Percentiles rank a stretch among this genome's conserved stretches.
phyloP scores from a whole-genome alignment of 2,888 invertebrate genomes.

The Agriopis aurantiaria region DNA sequence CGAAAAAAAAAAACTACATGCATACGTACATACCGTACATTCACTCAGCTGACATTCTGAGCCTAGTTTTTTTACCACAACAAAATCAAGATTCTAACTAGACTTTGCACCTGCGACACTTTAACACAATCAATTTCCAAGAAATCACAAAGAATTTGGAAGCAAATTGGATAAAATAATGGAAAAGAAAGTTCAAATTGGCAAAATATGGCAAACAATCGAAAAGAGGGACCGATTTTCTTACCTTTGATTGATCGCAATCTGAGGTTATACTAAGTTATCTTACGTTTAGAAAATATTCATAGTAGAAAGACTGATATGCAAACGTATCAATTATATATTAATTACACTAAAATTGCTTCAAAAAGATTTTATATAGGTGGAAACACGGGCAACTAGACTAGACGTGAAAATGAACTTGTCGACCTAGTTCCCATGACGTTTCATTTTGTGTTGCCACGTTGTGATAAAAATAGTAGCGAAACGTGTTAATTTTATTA shows the following conservation, averaged over 20 bases:
- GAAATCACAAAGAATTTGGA: conserved; percentile 47
- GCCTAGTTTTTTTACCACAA: conserved; percentile 60
- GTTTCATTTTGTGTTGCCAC: conserved; percentile 16
- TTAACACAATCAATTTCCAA: conserved; percentile 46
- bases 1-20: conserved; percentile 39
- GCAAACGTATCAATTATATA: conserved; percentile 50
- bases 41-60: conserved; percentile 63
- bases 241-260: conserved; percentile 70
- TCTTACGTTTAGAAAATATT: conserved; percentile 57
- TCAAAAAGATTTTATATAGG: conserved; percentile 56
- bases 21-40: conserved; percentile 49
- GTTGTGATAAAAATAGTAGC: background rate
- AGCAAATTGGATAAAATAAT: conserved; percentile 53
- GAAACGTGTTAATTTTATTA: background rate
- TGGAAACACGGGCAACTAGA: conserved; percentile 48
- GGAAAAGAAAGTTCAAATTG: conserved; percentile 72
- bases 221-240: conserved; percentile 62
- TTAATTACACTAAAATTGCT: conserved; percentile 54
- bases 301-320: conserved; percentile 61
- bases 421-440: conserved; percentile 68
- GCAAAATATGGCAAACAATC: conserved; percentile 83
- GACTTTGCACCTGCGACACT: conserved; percentile 35
- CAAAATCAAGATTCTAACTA: conserved; percentile 43
- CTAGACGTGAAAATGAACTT: conserved; percentile 59
- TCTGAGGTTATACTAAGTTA: conserved; percentile 60